phyloP scores from a whole-genome alignment of 2,113 vertebrate genomes.

The Anhinga anhinga region DNA sequence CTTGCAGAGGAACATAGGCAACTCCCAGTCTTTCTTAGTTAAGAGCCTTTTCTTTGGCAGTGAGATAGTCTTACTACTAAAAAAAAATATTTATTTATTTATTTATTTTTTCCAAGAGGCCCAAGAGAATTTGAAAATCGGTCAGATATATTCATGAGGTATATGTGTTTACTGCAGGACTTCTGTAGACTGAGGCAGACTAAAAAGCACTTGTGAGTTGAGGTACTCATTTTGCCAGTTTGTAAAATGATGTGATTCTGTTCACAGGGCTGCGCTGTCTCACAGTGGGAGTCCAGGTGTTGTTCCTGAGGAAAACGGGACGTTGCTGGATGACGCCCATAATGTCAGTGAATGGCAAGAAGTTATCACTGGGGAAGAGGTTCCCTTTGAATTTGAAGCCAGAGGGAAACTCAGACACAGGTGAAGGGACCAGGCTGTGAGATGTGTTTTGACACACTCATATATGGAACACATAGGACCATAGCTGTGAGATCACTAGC shows the following conservation, averaged over 20 bases:
- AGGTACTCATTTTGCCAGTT: neutral
- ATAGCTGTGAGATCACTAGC: neutral
- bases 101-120: neutral
- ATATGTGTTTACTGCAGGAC: neutral
- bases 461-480: neutral
- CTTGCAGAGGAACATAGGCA: neutral
- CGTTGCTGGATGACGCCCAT: conserved; percentile 85
- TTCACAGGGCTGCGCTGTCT: conserved; percentile 89
- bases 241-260: neutral
- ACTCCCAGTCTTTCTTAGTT: neutral
- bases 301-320: conserved; percentile 81
- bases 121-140: neutral
- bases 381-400: conserved; percentile 96
- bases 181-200: neutral
- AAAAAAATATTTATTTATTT: neutral
- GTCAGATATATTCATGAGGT: neutral
- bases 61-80: neutral
- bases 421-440: conserved; percentile 62
- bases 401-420: conserved; percentile 94
- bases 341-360: conserved; percentile 94
- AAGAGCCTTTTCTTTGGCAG: neutral
- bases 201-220: neutral
- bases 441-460: neutral
- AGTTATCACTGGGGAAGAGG: conserved; percentile 90
- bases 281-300: conserved; percentile 94